Base-by-base conservation (phyloP, 1,140 invertebrate genomes). In the Leptopilina clavipes region DNA sequence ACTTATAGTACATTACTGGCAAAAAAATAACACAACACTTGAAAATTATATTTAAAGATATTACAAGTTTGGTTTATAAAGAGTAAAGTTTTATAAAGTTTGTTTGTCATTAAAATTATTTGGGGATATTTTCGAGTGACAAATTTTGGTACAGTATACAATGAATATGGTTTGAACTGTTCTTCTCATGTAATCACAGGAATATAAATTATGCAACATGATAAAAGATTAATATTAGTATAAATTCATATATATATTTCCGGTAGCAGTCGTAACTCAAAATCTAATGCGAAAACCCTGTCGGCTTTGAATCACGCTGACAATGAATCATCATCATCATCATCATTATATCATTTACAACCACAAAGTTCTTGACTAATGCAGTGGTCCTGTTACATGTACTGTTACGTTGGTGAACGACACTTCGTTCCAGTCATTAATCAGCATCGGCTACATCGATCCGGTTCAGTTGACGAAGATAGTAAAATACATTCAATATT, bases 271-370 rank as follows among this genome's bases (percentile, higher is more conserved):
- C 59, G 59, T 65, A 65, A 65, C 25, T 65, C 59, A 65, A 65
- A 65, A 65, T 65, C 59, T 65, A 65, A 65, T 65, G 59, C 59
- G 59, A 65, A 65, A 65, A 65, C 59, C 22, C 19, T 65, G 59
- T 65, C 59, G 59, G 59, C 25, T 65, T 65, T 31, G 59, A 65
- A 65, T 65, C 59, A 65, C 59, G 3, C 59, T 65, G 59, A 65
- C 59, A 65, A 65, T 65, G 59, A 65, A 65, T 65, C 59, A 65
- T 65, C 59, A 65, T 65, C 59, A 59, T 59, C 56, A 65, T 65
- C 59, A 65, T 65, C 59, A 65, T 65, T 65, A 65, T 65, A 65
- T 65, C 59, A 65, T 65, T 65, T 65, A 65, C 59, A 65, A 65
- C 59, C 59, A 22, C 59, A 65, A 65, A 65, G 59, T 65, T 65